Conservation (phyloP, 2,113 vertebrate species). For the Beaufortia kweichowensis region DNA sequence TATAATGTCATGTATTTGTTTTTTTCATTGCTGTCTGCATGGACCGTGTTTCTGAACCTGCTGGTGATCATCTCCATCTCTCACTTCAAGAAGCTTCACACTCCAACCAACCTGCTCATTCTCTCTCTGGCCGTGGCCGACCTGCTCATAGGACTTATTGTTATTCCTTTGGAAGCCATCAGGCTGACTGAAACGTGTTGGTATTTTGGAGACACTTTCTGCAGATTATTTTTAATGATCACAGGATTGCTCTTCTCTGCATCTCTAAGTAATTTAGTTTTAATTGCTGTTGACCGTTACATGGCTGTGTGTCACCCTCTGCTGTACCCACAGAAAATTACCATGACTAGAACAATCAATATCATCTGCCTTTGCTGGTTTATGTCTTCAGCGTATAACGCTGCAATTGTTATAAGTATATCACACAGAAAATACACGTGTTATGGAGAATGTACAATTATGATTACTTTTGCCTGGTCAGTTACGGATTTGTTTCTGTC, state of each 20-base stretch:
- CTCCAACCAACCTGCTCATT: conserved; percentile 67
- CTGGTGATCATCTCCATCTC: conserved; percentile 49
- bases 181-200: conserved; percentile 59
- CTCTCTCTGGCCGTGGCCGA: conserved; percentile 67
- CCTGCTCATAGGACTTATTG: conserved; percentile 62
- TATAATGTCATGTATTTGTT: background rate
- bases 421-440: background rate
- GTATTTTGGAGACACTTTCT: conserved; percentile 58
- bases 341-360: conserved; percentile 36
- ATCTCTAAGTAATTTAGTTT: conserved; percentile 55
- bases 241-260: conserved; percentile 56
- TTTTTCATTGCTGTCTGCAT: conserved; percentile 2
- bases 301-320: background rate
- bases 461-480: background rate
- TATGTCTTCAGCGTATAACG: conserved; percentile 23
- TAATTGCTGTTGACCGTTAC: conserved; percentile 54
- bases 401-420: background rate
- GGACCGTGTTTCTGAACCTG: conserved; percentile 34
- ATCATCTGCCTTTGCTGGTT: conserved; percentile 56
- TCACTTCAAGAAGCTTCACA: conserved; percentile 70
- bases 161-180: conserved; percentile 76
- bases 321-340: conserved; percentile 17
- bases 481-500: background rate
- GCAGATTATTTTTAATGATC: conserved; percentile 48
- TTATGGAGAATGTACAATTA: conserved; percentile 16